Percentiles rank a stretch among this genome's conserved stretches.
These are phyloP conservation scores for Tamias sibiricus DNA, from an alignment of 2,113 vertebrate genomes.

Conservation along the genomic window DNA sequence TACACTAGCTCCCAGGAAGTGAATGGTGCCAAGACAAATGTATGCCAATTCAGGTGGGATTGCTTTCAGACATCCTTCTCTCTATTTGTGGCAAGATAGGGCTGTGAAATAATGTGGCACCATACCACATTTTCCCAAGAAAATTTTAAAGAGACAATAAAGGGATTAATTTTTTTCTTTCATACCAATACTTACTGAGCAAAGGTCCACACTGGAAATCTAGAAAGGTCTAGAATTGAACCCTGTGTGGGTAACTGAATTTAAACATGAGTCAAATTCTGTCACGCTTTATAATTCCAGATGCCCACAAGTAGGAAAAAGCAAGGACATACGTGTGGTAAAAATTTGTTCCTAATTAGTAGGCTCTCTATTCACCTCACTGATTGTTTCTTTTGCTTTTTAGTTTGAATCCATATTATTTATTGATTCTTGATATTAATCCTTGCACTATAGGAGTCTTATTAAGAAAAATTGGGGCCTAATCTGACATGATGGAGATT, in stretches of 20 bases:
- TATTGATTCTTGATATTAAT: too few species aligned
- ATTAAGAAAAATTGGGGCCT: too few species aligned
- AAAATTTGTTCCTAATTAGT: too few species aligned
- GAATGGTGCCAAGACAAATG: slow-evolving; percentile 30
- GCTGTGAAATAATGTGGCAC: slow-evolving; percentile 12
- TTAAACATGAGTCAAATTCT: slow-evolving; percentile 25
- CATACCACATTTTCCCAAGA: not conserved
- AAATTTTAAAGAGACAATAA: not conserved
- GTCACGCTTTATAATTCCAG: not conserved
- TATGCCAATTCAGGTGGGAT: not conserved
- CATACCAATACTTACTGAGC: slow-evolving; percentile 26
- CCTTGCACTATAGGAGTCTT: too few species aligned
- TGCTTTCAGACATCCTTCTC: not conserved
- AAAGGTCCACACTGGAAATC: not conserved
- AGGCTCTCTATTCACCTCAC: too few species aligned
- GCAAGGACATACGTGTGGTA: too few species aligned
- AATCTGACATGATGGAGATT: too few species aligned
- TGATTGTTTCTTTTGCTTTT: too few species aligned
- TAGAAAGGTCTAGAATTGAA: slow-evolving; percentile 12
- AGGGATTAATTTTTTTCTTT: slow-evolving; percentile 1
- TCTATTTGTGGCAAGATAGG: not conserved
- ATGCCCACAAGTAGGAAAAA: slow-evolving; percentile 10
- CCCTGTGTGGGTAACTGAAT: not conserved
- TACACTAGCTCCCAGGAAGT: slow-evolving; percentile 53
- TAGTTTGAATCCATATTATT: too few species aligned